Percentiles rank a stretch among this genome's conserved stretches.
These are phyloP conservation scores for Zoanthus gigantus DNA, from an alignment of 92 coral and sea anemone genomes.

Conservation along the genomic window DNA sequence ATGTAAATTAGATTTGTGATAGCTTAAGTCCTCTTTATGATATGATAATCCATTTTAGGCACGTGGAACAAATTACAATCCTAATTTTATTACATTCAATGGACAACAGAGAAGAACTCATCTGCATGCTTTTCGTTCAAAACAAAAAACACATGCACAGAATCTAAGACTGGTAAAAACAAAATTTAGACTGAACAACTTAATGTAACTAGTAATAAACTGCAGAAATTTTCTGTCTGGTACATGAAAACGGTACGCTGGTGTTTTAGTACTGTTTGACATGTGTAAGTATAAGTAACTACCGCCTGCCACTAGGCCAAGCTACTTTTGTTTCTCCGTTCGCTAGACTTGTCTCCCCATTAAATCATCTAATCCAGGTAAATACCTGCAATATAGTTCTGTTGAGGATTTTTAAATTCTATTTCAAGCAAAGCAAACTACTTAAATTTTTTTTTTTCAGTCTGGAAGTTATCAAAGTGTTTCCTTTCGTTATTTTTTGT, in stretches of 20 bases:
- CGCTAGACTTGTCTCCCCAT: no score
- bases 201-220: no score
- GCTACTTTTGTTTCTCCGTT: no score
- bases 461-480: constrained; percentile 7
- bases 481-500: background rate
- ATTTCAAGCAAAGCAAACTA: background rate
- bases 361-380: no score
- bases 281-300: no score
- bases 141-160: constrained; percentile 13
- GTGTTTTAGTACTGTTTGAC: no score
- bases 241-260: no score
- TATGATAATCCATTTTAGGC: constrained; percentile 68
- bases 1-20: constrained; percentile 29
- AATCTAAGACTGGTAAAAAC: background rate
- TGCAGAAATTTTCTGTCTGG: no score
- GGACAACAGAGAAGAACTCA: background rate
- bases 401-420: background rate
- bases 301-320: no score
- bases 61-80: constrained; percentile 69
- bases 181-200: background rate
- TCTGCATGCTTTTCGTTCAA: constrained; percentile 14
- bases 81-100: constrained; percentile 12
- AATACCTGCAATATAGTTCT: no score
- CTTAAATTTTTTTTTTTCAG: background rate
- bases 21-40: constrained; percentile 23